Conservation (phyloP, 2,113 vertebrate species). For the Hucho hucho region DNA sequence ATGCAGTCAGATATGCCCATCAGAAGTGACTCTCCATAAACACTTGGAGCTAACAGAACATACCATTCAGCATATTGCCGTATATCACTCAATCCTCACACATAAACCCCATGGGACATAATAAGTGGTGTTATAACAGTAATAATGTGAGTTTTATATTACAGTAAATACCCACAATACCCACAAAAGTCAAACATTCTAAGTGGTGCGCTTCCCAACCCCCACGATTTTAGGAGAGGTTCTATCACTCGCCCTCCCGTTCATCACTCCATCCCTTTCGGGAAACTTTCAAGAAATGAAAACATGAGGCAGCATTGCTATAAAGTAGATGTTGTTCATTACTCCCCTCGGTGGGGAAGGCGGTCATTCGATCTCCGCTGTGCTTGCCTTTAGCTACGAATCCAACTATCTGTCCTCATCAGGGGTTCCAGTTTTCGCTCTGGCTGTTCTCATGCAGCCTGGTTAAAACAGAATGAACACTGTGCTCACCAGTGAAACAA, state of each 20-base stretch:
- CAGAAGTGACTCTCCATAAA: too few species aligned
- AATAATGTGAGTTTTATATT: too few species aligned
- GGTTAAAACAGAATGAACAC: too few species aligned
- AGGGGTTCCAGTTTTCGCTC: background rate
- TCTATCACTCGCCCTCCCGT: conserved; percentile 5
- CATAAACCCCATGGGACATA: too few species aligned
- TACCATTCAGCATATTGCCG: too few species aligned
- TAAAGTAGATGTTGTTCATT: background rate
- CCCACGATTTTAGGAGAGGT: background rate
- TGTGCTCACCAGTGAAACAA: too few species aligned
- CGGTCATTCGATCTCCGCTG: conserved; percentile 8
- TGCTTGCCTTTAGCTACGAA: background rate
- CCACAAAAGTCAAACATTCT: background rate
- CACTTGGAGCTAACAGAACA: too few species aligned
- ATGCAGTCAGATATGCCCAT: too few species aligned
- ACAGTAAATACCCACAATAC: too few species aligned
- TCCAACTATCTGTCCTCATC: background rate
- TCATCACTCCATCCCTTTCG: background rate
- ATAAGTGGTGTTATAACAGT: too few species aligned
- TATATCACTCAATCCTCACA: too few species aligned
- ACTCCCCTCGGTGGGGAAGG: conserved; percentile 4
- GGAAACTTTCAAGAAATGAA: background rate
- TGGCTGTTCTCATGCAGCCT: too few species aligned
- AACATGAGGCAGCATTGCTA: background rate
- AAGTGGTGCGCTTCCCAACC: conserved; percentile 1